phyloP scores from a whole-genome alignment of 2,888 invertebrate genomes.

The Mesorhabditis spiculigera region DNA sequence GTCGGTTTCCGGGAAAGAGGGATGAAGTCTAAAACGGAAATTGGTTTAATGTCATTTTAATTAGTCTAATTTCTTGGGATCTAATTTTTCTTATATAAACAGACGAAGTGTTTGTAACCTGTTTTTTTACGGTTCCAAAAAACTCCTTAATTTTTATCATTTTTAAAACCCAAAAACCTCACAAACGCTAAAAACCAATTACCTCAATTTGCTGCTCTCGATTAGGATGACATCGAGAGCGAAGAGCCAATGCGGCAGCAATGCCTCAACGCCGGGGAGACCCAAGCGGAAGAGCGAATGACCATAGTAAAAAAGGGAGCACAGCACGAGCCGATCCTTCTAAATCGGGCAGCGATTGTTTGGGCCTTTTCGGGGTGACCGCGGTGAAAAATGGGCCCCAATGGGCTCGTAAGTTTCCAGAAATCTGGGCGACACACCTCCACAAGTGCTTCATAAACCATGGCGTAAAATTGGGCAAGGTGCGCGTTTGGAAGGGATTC shows the following conservation, averaged over 20 bases:
- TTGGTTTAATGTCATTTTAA: too few species aligned
- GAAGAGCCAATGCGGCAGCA: conserved; percentile 82
- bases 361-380: too few species aligned
- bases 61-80: neutral
- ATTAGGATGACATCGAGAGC: conserved; percentile 86
- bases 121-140: neutral
- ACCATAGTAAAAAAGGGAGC: conserved; percentile 60
- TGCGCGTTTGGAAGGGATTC: conserved; percentile 87
- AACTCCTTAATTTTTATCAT: neutral
- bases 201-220: conserved; percentile 63
- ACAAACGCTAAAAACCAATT: neutral
- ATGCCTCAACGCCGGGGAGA: conserved; percentile 75
- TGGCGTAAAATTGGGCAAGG: conserved; percentile 86
- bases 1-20: conserved; percentile 60
- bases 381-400: neutral
- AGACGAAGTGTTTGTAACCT: too few species aligned
- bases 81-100: neutral
- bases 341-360: conserved; percentile 15
- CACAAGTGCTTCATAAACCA: conserved; percentile 73
- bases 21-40: conserved; percentile 42
- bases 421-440: conserved; percentile 26
- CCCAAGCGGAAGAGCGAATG: conserved; percentile 80
- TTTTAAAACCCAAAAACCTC: too few species aligned
- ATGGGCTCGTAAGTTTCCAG: neutral
- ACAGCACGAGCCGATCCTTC: conserved; percentile 53